Conservation (phyloP, 2,888 invertebrate species). For the Lasioglossum malachurum region DNA sequence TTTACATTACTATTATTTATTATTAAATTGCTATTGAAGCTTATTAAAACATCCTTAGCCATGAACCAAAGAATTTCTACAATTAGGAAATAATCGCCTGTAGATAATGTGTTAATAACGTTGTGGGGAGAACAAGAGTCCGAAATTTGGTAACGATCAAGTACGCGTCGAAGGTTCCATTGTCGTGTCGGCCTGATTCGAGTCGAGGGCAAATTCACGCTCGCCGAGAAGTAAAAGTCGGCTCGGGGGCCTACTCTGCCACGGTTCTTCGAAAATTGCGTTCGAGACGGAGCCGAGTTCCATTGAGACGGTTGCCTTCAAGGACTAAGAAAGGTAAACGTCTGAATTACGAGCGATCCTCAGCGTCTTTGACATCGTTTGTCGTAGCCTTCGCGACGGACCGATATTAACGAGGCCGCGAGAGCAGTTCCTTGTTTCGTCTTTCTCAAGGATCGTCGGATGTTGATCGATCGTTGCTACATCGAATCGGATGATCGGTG, state of each 20-base stretch:
- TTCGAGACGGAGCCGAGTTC: not conserved
- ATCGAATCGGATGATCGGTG: not conserved
- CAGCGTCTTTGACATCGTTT: constrained; percentile 17
- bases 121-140: too few relatives aligned
- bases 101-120: too few relatives aligned
- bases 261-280: not conserved
- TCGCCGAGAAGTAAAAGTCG: constrained; percentile 33
- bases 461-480: not conserved
- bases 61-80: too few relatives aligned
- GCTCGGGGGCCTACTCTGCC: not conserved
- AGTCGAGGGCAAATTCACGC: not conserved
- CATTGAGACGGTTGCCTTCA: not conserved
- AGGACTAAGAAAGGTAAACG: constrained; percentile 37
- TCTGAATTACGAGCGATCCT: not conserved
- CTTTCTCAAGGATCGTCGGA: not conserved
- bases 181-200: not conserved
- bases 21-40: too few relatives aligned
- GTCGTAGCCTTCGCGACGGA: constrained; percentile 13
- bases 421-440: not conserved
- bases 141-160: not conserved
- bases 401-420: not conserved
- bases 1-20: too few relatives aligned
- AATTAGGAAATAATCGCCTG: too few relatives aligned
- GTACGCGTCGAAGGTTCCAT: not conserved
- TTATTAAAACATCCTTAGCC: too few relatives aligned